Evolutionary conservation across 2,888 invertebrate genomes (phyloP), one percentile per base, ranked within the genome.

Genomic region (Pyralis farinalis): DNA sequence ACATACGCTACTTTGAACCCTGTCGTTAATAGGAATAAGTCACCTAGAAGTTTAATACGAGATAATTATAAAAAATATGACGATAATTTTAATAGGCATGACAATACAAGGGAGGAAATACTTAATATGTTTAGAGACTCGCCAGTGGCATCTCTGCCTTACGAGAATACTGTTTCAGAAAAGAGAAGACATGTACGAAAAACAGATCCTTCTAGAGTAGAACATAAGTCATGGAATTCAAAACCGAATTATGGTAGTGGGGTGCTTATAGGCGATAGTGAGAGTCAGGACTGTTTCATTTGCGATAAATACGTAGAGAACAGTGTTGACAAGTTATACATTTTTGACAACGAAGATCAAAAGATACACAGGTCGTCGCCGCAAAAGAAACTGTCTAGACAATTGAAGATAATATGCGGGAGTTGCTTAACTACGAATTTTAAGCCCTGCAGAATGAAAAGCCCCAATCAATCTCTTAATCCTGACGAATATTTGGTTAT

Each of bases 311-410:
- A 64, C 12, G 77, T 86, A 0, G 69, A 75, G 10, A 75, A 73
- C 8, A 63, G 51, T 37, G 38, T 60, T 0, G 85, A 87, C 20
- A 87, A 87, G 41, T 47, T 84, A 1, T 88, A 85, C 42, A 52
- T 88, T 0, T 88, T 88, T 38, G 84, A 87, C 39, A 86, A 83
- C 22, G 88, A 87, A 65, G 88, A 88, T 29, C 87, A 88, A 34
- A 76, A 77, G 36, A 34, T 85, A 1, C 80, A 84, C 33, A 66
- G 81, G 37, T 80, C 75, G 34, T 81, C 77, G 0, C 80, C 83
- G 0, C 79, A 80, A 25, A 79, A 74, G 45, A 82, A 80, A 53
- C 58, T 63, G 37, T 71, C 74, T 0, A 75, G 75, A 0, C 77
- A 81, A 47, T 48, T 86, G 0, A 88, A 88, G 49, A 76, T 87